Evolutionary conservation across 2,113 vertebrate species (phyloP).

Genomic region (Chrysemys picta): DNA sequence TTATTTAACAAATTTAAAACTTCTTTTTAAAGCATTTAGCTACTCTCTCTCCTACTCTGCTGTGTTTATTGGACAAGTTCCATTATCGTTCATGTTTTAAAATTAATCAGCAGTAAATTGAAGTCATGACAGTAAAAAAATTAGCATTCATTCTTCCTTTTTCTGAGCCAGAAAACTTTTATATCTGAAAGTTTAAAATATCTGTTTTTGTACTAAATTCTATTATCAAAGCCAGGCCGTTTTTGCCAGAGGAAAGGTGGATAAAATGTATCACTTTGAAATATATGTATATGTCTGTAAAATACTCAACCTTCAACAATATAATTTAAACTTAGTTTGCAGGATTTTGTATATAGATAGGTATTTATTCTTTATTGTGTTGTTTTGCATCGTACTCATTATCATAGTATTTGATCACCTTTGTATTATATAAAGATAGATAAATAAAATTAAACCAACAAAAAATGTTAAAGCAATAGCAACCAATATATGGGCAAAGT

Average conservation of each 20-base stretch:
- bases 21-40: neutral
- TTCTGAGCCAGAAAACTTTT: neutral
- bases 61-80: conserved; percentile 18
- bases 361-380: neutral
- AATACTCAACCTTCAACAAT: neutral
- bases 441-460: neutral
- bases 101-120: neutral
- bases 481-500: neutral
- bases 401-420: neutral
- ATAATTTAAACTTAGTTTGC: neutral
- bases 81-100: neutral
- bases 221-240: neutral
- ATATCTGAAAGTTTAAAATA: neutral
- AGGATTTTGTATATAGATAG: neutral
- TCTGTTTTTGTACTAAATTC: neutral
- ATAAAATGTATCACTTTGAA: neutral
- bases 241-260: neutral
- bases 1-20: too few relatives aligned
- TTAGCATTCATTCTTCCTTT: neutral
- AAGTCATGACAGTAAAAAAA: neutral
- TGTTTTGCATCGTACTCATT: neutral
- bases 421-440: neutral
- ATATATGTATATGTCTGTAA: too few relatives aligned
- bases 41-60: conserved; percentile 14
- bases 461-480: neutral